Base-by-base conservation (phyloP, 2,888 invertebrate species). In the Uropetala carovei region DNA sequence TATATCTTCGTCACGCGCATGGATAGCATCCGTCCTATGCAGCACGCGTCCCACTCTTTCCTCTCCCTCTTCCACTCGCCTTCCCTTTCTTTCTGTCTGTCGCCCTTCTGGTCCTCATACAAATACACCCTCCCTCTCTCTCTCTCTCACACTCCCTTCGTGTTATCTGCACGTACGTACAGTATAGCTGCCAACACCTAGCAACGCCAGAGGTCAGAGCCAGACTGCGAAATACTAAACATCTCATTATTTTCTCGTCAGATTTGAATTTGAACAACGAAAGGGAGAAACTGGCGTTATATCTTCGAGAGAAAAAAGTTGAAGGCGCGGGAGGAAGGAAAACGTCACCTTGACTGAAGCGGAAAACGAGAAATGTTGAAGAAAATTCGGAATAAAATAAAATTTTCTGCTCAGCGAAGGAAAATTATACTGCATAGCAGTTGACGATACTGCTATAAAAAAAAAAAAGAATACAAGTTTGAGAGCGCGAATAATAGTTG, bases 181-280 rank as follows among this genome's bases (percentile, higher is more conserved):
- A 59, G 59, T 86, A 86, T 60, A 86, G 60, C 60, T 86, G 60
- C 27, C 86, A 60, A 30, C 27, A 60, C 43, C 82, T 18, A 13
- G 82, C 85, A 85, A 11, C 30, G 86, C 82, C 82, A 30, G 18
- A 27, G 27, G 43, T 30, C 11, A 30, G 18, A 43, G 86, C 86
- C 30, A 59, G 59, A 86, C 86, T 60, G 86, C 27, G 59, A 86
- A 86, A 86, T 86, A 60, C 59, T 86, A 86, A 86, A 86, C 60
- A 86, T 59, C 86, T 86, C 86, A 86, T 86, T 86, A 58, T 86
- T 60, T 60, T 86, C 30, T 82, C 86, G 27, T 86, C 59, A 16
- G 86, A 86, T 86, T 86, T 86, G 86, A 59, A 86, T 86, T 86
- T 86, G 85, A 58, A 85, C 11, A 58, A 58, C 22, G 59, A 11